Conservation (phyloP, 2,113 vertebrate species). For the Lutjanus erythropterus region DNA sequence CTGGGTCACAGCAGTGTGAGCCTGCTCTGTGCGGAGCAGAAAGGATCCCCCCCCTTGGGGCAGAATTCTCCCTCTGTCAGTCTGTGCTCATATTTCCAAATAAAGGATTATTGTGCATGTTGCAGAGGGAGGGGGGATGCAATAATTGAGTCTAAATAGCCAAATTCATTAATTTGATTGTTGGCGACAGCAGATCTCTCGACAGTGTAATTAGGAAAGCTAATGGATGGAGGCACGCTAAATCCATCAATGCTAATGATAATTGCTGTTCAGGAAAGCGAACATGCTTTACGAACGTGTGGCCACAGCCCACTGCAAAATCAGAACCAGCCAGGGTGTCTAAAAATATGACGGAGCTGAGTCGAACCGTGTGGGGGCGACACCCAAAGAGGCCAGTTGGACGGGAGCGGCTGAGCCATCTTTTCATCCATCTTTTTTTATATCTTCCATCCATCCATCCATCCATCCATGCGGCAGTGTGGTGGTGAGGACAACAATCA, state of each 20-base stretch:
- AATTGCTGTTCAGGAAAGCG: conserved; percentile 78
- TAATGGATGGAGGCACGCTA: conserved; percentile 80
- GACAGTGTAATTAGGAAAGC: conserved; percentile 82
- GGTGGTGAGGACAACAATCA: conserved; percentile 67
- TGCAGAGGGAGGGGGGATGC: conserved; percentile 39
- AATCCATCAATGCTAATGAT: conserved; percentile 87
- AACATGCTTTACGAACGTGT: conserved; percentile 64
- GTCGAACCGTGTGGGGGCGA: conserved; percentile 27
- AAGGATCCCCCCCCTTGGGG: conserved; percentile 29
- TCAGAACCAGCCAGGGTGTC: conserved; percentile 56
- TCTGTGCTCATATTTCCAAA: conserved; percentile 65
- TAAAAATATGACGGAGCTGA: conserved; percentile 73
- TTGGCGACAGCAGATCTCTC: conserved; percentile 81
- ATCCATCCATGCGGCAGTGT: conserved; percentile 54
- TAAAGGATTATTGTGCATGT: conserved; percentile 73
- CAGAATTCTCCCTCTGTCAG: conserved; percentile 54
- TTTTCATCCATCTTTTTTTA: conserved; percentile 59
- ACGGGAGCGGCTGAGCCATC: conserved; percentile 61
- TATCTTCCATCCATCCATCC: conserved; percentile 31
- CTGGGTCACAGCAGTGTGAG: conserved; percentile 30
- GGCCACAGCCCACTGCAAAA: conserved; percentile 60
- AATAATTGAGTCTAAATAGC: conserved; percentile 81
- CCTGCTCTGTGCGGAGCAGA: conserved; percentile 37
- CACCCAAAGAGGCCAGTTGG: conserved; percentile 55
- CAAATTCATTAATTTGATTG: conserved; percentile 85